Percentiles rank a stretch among this genome's conserved stretches.
Conservation (phyloP, 2,888 invertebrate genomes). For the Cryptus viduatorius region DNA sequence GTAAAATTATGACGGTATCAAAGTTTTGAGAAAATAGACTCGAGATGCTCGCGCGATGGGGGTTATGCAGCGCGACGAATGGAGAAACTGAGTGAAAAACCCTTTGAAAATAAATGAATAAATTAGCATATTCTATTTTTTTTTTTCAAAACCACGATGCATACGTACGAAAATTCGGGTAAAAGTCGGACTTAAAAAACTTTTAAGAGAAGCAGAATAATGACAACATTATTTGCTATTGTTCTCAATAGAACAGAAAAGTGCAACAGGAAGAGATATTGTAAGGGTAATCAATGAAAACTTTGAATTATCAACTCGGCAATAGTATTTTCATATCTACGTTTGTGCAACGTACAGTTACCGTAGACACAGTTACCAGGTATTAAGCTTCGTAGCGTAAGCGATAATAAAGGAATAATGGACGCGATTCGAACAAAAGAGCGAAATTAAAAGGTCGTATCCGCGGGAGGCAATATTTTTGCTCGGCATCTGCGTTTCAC, state of each 20-base stretch:
- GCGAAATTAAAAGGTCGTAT: conserved; percentile 14
- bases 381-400: background rate
- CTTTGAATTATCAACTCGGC: conserved; percentile 1
- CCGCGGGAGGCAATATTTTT: conserved; percentile 16
- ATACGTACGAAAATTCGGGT: too few relatives aligned
- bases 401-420: conserved; percentile 1
- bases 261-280: background rate
- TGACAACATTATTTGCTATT: background rate
- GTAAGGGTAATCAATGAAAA: background rate
- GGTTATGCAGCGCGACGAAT: too few relatives aligned
- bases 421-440: conserved; percentile 4
- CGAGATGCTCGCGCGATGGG: too few relatives aligned
- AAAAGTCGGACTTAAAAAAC: background rate
- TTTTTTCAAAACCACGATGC: background rate
- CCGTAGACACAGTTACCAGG: background rate
- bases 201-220: background rate
- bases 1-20: background rate
- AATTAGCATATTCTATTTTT: too few relatives aligned
- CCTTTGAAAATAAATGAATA: too few relatives aligned
- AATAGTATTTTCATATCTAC: background rate
- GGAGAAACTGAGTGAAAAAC: too few relatives aligned
- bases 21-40: background rate
- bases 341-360: background rate
- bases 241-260: background rate
- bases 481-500: background rate